Base-by-base conservation (phyloP, 2,113 vertebrate species). In the Parus major region DNA sequence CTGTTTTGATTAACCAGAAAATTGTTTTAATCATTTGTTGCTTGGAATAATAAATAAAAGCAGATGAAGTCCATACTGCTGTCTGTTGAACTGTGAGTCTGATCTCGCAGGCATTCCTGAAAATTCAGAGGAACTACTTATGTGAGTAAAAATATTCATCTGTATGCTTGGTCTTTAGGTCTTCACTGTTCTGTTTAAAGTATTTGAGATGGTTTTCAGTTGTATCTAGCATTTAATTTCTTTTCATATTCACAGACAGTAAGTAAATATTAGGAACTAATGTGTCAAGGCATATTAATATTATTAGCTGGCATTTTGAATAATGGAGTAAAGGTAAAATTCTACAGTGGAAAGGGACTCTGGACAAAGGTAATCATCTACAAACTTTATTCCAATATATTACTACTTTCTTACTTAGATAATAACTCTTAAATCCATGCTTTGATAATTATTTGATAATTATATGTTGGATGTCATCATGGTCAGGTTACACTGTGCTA, bases 1-100 rank as follows among this genome's bases (percentile, higher is more conserved):
- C 7, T 12, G 50, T 95, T 97, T 89, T 97, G 97, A 97, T 97
- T 97, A 98, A 97, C 96, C 95, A 97, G 88, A 97, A 96, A 98
- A 97, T 93, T 95, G 87, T 94, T 97, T 97, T 98, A 96, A 98
- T 97, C 63, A 95, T 97, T 97, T 97, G 84, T 98, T 97, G 86
- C 78, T 93, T 96, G 63, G 94, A 97, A 95, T 92, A 95, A 97
- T 97, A 95, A 97, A 97, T 97, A 65, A 94, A 63, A 83, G 79
- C 57, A 69, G 93, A 94, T 93, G 71, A 97, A 90, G 49, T 95
- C 79, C 72, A 68, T 31, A 17, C 4, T n/a, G 44, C 70, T 92
- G 55, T 86, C 86, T 90, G 65, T 92, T 81, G 91, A 96, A 81
- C 47, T 65, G 27, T 59, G 35, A 80, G n/a, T 56, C 59, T 89